Conservation (phyloP, 2,797 vertebrate species). For the Prionace glauca region DNA sequence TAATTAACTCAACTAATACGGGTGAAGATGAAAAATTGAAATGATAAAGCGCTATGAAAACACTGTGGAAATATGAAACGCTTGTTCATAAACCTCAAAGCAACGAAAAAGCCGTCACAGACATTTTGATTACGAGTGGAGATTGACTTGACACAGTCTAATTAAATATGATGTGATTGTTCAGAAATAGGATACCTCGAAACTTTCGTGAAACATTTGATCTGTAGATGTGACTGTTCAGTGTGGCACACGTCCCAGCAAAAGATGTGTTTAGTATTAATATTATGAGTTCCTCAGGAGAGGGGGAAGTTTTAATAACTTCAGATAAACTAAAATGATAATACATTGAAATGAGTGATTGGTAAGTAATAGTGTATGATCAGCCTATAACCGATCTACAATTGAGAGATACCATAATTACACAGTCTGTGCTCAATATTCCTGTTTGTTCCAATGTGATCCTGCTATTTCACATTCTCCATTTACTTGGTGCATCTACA, state of each 20-base stretch:
- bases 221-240: background rate
- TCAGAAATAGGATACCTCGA: background rate
- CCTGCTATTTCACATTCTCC: background rate
- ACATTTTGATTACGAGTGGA: background rate
- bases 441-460: background rate
- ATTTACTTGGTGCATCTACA: background rate
- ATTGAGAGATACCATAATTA: background rate
- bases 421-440: background rate
- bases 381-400: background rate
- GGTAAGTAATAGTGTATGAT: background rate
- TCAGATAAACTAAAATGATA: background rate
- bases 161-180: background rate
- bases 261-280: background rate
- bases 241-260: background rate
- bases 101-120: background rate
- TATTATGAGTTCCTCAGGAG: background rate
- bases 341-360: background rate
- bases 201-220: background rate
- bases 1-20: background rate
- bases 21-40: background rate
- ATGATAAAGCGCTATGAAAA: background rate
- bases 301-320: background rate
- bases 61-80: background rate
- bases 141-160: background rate
- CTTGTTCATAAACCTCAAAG: background rate